Evolutionary conservation across 2,113 vertebrate species (phyloP).

Genomic region (Trogon melanurus): DNA sequence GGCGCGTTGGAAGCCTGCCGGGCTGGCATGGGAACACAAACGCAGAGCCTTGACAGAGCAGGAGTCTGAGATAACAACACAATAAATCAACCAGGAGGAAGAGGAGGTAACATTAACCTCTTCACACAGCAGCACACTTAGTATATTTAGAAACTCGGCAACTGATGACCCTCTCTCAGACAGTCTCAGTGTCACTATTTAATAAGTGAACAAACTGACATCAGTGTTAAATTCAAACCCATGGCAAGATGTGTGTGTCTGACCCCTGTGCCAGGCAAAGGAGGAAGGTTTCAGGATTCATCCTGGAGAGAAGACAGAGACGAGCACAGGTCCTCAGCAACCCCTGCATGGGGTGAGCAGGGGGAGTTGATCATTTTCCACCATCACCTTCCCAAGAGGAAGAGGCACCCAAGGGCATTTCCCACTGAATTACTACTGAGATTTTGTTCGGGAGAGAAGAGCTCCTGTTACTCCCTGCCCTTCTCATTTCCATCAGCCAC

Average conservation of each 20-base stretch:
- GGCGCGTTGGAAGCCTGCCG: neutral
- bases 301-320: neutral
- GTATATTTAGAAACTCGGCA: constrained; percentile 48
- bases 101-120: constrained; percentile 15
- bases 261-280: neutral
- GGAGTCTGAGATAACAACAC: neutral
- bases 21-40: neutral
- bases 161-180: neutral
- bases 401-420: neutral
- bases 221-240: neutral
- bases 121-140: neutral
- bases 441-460: neutral
- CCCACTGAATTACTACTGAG: neutral
- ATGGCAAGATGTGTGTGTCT: neutral
- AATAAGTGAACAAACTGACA: neutral
- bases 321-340: neutral
- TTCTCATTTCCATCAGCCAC: neutral
- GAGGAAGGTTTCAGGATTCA: neutral
- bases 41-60: neutral
- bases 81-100: constrained; percentile 17
- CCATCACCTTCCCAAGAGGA: neutral
- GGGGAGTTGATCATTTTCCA: neutral
- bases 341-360: neutral
- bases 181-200: neutral
- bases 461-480: neutral